These are phyloP conservation scores for Chrysopilus asiliformis DNA, from an alignment of 2,888 invertebrate species.

Conservation along the genomic window DNA sequence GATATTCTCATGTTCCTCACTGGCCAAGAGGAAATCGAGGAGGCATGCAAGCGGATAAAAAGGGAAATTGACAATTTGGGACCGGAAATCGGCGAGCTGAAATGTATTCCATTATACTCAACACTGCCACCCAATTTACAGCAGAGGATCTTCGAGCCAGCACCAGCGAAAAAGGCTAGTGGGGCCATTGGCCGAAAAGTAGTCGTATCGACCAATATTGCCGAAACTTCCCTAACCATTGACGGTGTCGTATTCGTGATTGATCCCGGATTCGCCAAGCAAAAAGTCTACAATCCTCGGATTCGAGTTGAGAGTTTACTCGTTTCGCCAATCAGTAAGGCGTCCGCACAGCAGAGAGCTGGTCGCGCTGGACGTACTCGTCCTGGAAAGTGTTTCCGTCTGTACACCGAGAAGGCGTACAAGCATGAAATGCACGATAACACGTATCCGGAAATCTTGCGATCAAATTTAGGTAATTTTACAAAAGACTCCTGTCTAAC, in stretches of 20 bases:
- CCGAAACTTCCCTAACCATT: conserved; percentile 96
- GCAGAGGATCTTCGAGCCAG: conserved; percentile 92
- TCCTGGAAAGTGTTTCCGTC: conserved; percentile 94
- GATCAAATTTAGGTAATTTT: conserved; percentile 36
- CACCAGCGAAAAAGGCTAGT: conserved; percentile 80
- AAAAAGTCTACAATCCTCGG: conserved; percentile 66
- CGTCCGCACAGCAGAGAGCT: conserved; percentile 95
- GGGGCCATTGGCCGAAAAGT: conserved; percentile 85
- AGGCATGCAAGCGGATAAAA: conserved; percentile 95
- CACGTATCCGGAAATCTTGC: conserved; percentile 92
- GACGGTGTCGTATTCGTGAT: conserved; percentile 99
- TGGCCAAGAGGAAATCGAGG: conserved; percentile 91
- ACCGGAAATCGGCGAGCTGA: conserved; percentile 91
- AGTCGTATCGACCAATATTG: conserved; percentile 98
- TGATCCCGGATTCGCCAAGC: conserved; percentile 98
- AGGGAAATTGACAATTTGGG: conserved; percentile 92
- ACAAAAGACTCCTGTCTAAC: not conserved
- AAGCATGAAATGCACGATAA: conserved; percentile 98
- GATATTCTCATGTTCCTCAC: conserved; percentile 87
- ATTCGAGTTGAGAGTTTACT: conserved; percentile 89
- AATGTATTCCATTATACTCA: conserved; percentile 97
- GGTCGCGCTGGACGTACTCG: conserved; percentile 96
- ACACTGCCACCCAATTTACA: conserved; percentile 95
- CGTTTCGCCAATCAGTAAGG: conserved; percentile 98
- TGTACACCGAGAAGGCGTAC: conserved; percentile 92